A percentile compares a stretch with the other conserved stretches of the same genome.
Evolutionary conservation across 2,888 invertebrate genomes (phyloP).

Genomic region (Polydrusus pterygomalis): DNA sequence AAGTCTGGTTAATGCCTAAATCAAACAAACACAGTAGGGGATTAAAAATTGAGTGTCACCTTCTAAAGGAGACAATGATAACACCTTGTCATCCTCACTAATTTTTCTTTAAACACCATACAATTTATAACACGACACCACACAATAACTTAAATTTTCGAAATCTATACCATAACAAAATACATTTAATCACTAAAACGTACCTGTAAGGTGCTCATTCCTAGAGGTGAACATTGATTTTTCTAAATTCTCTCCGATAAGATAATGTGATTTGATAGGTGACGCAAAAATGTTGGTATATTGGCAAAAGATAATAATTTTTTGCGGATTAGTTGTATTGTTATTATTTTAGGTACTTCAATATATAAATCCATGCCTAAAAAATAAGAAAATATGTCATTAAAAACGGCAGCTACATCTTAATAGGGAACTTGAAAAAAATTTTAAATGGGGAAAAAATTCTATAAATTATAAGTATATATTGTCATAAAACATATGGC

Average conservation of each 20-base stretch:
- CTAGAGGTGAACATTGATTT: constrained; percentile 59
- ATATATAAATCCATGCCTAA: constrained; percentile 13
- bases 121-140: not conserved
- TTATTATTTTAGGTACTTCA: constrained; percentile 21
- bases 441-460: no score
- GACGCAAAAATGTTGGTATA: constrained; percentile 37
- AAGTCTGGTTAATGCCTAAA: not conserved
- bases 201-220: constrained; percentile 55
- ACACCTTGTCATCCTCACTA: not conserved
- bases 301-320: constrained; percentile 25
- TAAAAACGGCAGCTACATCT: not conserved
- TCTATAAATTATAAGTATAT: no score
- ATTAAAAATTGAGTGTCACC: constrained; percentile 8
- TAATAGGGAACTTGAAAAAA: no score
- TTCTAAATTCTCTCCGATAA: constrained; percentile 58
- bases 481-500: no score
- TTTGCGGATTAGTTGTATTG: constrained; percentile 35
- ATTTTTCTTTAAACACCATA: not conserved
- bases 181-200: constrained; percentile 24
- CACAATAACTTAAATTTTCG: constrained; percentile 13
- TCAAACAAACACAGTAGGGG: not conserved
- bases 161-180: constrained; percentile 31
- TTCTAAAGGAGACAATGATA: constrained; percentile 6
- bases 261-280: constrained; percentile 55
- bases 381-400: not conserved